These are phyloP conservation scores for Orycteropus afer DNA, from an alignment of 2,113 vertebrate genomes.

Conservation along the genomic window DNA sequence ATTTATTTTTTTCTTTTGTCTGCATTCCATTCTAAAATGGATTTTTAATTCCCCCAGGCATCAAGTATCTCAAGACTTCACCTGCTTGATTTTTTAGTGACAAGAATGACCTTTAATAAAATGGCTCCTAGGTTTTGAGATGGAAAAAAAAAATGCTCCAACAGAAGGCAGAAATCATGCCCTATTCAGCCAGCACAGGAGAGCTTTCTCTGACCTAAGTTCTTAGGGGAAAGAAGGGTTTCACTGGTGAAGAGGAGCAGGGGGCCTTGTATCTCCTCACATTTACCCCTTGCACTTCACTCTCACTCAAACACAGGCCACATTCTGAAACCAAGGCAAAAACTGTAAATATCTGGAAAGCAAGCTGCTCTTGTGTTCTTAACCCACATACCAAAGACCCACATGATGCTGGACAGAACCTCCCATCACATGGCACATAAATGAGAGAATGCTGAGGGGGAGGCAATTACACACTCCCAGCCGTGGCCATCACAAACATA, in stretches of 20 bases:
- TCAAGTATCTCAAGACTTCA: not conserved
- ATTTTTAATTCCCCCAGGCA: not conserved
- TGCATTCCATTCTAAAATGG: not conserved
- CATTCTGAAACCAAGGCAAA: not conserved
- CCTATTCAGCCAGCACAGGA: not conserved
- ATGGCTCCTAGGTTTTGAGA: not conserved
- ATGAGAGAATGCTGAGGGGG: not conserved
- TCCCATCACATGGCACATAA: fast-evolving
- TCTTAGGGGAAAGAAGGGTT: not conserved
- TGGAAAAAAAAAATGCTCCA: not conserved
- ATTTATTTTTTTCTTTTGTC: not conserved
- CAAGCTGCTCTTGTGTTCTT: fast-evolving
- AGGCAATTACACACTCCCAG: not conserved
- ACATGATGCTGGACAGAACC: not conserved
- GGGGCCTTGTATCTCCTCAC: not conserved
- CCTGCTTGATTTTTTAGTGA: not conserved
- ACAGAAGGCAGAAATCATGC: not conserved
- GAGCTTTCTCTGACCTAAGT: not conserved
- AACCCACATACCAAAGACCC: not conserved
- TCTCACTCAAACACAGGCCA: not conserved
- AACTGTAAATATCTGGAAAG: not conserved
- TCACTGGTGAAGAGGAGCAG: not conserved
- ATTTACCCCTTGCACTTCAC: not conserved
- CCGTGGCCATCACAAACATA: fast-evolving
- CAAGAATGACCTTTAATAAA: not conserved